Conservation (phyloP, 2,888 invertebrate genomes). For the Nebria salina region DNA sequence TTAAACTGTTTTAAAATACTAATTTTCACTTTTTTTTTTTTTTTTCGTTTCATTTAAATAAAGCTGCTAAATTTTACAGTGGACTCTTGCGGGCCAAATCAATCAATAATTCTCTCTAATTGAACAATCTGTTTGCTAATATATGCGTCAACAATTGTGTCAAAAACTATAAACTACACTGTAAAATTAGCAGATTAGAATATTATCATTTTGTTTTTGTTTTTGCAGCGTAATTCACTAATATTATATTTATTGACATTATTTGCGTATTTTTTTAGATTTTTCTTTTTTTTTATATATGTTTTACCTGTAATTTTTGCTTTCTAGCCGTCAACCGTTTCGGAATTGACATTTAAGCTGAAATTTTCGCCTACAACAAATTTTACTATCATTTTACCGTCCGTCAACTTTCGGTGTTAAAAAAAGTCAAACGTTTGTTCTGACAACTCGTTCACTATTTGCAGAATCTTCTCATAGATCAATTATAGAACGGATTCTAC, state of each 20-base stretch:
- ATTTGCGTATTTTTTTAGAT: constrained; percentile 22
- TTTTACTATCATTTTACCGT: constrained; percentile 18
- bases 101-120: not conserved
- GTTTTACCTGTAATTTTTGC: constrained; percentile 35
- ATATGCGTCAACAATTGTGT: not conserved
- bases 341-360: constrained; percentile 28
- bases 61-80: not conserved
- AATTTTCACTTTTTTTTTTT: not conserved
- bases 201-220: constrained; percentile 12
- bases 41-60: not conserved
- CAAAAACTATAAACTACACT: constrained; percentile 25
- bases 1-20: not conserved
- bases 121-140: not conserved
- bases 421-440: not conserved
- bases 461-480: not conserved
- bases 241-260: constrained; percentile 28
- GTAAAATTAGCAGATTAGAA: constrained; percentile 36
- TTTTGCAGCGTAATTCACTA: constrained; percentile 19
- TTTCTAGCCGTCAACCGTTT: constrained; percentile 33
- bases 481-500: not conserved
- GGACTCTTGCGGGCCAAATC: not conserved
- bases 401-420: not conserved
- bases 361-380: constrained; percentile 42
- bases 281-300: not conserved
- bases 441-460: not conserved